Percentiles rank a stretch among this genome's conserved stretches.
phyloP scores from a whole-genome alignment of 2,113 vertebrate genomes.

The Apodemus speciosus region DNA sequence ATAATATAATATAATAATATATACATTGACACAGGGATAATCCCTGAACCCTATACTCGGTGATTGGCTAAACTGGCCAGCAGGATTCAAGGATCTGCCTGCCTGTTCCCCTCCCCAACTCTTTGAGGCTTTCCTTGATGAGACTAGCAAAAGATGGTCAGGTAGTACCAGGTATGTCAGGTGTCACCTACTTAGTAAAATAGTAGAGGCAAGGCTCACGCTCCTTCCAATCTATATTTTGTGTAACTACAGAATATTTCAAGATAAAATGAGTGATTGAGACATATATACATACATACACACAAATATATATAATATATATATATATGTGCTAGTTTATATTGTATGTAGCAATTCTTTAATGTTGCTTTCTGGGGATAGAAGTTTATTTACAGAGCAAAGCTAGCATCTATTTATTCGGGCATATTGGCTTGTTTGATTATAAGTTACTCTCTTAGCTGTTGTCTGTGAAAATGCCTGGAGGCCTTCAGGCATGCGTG shows the following conservation, averaged over 20 bases:
- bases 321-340: not conserved
- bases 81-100: not conserved
- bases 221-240: not conserved
- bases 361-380: not conserved
- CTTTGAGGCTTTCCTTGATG: not conserved
- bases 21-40: not conserved
- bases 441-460: conserved; percentile 49
- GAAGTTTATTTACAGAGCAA: conserved; percentile 48
- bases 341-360: conserved; percentile 39
- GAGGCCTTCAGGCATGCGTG: conserved; percentile 55
- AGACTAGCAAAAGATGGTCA: not conserved
- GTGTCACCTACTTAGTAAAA: not conserved
- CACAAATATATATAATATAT: too few relatives aligned
- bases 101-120: too few relatives aligned
- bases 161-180: not conserved
- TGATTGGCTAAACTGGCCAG: not conserved
- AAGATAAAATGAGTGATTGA: not conserved
- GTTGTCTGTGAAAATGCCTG: conserved; percentile 58
- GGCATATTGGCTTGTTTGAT: conserved; percentile 68
- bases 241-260: not conserved
- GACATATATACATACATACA: too few relatives aligned
- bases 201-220: not conserved
- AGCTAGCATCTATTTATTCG: conserved; percentile 63
- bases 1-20: not conserved
- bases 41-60: not conserved